Conservation (phyloP, 2,113 vertebrate genomes). For the zebrafish (Danio rerio) region DNA sequence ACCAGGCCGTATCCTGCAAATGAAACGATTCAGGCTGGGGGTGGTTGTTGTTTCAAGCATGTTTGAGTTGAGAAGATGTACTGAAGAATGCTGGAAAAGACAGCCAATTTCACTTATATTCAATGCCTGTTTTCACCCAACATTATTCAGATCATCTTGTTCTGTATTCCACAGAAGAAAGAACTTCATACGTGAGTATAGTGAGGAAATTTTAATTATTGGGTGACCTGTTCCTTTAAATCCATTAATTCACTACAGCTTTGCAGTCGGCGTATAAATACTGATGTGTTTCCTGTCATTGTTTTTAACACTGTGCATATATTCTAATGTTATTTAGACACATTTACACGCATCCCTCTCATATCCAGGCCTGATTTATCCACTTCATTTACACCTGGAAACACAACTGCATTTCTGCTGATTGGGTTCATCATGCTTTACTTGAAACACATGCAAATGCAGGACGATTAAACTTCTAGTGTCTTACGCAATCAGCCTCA, state of each 20-base stretch:
- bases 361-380: not conserved
- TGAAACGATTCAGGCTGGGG: no score
- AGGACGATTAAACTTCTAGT: not conserved
- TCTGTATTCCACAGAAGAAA: no score
- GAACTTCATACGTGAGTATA: no score
- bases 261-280: not conserved
- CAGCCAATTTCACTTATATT: no score
- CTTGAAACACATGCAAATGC: constrained; percentile 23
- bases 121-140: no score
- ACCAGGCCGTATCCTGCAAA: no score
- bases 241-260: not conserved
- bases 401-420: not conserved
- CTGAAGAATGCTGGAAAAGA: no score
- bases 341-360: not conserved
- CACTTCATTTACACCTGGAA: constrained; percentile 27
- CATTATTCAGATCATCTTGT: no score
- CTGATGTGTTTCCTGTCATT: not conserved
- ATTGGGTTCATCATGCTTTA: constrained; percentile 9
- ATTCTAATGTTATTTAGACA: not conserved
- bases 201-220: no score
- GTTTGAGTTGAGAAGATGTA: no score
- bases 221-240: no score
- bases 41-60: no score
- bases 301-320: not conserved
- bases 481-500: constrained; percentile 5